Conservation (phyloP, 92 coral and sea anemone genomes). For the Epizoanthus illoricatus region DNA sequence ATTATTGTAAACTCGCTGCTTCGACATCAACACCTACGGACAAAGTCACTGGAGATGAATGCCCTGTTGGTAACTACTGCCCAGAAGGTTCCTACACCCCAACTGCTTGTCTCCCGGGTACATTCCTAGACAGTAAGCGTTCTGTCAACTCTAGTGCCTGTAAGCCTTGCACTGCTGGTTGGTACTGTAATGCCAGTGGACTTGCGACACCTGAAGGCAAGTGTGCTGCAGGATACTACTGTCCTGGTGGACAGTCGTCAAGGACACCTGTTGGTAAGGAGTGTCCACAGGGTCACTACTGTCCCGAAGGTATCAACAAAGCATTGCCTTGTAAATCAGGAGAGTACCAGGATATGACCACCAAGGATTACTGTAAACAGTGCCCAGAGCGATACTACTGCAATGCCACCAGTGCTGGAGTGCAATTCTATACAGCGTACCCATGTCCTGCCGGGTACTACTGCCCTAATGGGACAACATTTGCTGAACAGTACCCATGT, state of each 20-base stretch:
- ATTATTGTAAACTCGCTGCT: slow-evolving; percentile 77
- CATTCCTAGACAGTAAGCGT: slow-evolving; percentile 70
- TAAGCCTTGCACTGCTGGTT: slow-evolving; percentile 77
- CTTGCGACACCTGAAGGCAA: slow-evolving; percentile 74
- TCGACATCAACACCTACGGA: slow-evolving; percentile 71
- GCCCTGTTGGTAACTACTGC: slow-evolving; percentile 84
- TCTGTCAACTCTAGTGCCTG: slow-evolving; percentile 76
- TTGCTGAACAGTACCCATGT: slow-evolving; percentile 87
- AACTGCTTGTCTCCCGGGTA: slow-evolving; percentile 82
- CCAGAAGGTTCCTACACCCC: slow-evolving; percentile 77
- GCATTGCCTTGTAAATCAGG: slow-evolving; percentile 89
- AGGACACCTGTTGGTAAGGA: slow-evolving; percentile 72
- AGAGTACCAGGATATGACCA: slow-evolving; percentile 68
- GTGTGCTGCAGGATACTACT: slow-evolving; percentile 89
- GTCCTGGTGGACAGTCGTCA: slow-evolving; percentile 89
- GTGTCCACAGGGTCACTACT: slow-evolving; percentile 78
- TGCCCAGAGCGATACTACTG: slow-evolving; percentile 92
- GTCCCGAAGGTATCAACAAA: slow-evolving; percentile 69
- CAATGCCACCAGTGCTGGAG: slow-evolving; percentile 86
- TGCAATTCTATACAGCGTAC: slow-evolving; percentile 64
- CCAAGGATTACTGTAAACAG: slow-evolving; percentile 66
- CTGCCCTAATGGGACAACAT: slow-evolving; percentile 85
- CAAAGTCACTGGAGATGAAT: slow-evolving; percentile 74
- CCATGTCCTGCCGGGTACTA: slow-evolving; percentile 82
- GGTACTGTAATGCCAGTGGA: slow-evolving; percentile 87